Conservation (phyloP, 2,113 vertebrate genomes). For the Myotis lucifugus region DNA sequence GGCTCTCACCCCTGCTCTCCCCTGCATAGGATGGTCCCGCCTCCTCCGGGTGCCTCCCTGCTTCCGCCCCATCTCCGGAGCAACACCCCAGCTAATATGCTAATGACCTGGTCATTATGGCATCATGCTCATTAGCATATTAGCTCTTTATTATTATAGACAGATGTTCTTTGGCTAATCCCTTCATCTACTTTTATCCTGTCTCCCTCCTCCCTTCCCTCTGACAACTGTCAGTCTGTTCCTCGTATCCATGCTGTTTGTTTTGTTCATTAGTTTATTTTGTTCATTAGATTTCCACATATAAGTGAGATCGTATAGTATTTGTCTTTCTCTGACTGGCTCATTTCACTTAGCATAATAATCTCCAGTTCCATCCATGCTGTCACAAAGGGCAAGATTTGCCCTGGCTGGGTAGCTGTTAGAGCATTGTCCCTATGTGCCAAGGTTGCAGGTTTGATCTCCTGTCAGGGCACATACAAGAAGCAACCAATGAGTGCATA, state of each 20-base stretch:
- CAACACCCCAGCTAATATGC: no score
- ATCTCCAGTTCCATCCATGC: not conserved
- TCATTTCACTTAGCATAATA: not conserved
- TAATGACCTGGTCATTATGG: no score
- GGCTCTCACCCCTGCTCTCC: no score
- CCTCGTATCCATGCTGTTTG: not conserved
- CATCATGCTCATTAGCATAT: no score
- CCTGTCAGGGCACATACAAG: not conserved
- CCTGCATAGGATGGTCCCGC: no score
- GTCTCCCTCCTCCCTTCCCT: not conserved
- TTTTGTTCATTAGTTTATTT: not conserved
- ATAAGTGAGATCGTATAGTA: not conserved
- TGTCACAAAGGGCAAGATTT: not conserved
- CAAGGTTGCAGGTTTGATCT: not conserved
- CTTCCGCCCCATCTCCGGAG: no score
- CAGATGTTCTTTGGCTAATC: not conserved
- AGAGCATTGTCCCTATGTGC: not conserved
- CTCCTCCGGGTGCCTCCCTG: no score
- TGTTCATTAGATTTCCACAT: not conserved
- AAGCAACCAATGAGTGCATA: not conserved
- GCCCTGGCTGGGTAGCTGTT: not conserved
- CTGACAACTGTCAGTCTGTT: not conserved
- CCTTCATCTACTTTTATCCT: not conserved
- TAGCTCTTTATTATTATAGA: no score
- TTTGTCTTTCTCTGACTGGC: not conserved